These are phyloP conservation scores for Meiosimyza decipiens DNA, from an alignment of 2,888 invertebrate genomes.

Conservation along the genomic window DNA sequence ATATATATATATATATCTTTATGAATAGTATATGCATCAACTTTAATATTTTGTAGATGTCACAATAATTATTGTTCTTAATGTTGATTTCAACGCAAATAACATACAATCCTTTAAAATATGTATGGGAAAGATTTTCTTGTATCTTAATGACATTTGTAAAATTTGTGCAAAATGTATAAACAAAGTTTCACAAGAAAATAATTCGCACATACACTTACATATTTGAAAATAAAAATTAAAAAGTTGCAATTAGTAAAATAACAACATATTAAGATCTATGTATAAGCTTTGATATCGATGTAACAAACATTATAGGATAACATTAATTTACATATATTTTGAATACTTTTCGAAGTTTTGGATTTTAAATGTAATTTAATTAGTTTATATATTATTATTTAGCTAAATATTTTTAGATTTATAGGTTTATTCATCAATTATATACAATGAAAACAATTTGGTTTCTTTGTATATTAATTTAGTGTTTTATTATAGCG, in stretches of 20 bases:
- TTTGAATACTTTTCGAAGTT: constrained; percentile 4
- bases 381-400: background rate
- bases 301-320: background rate
- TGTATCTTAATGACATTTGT: background rate
- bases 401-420: background rate
- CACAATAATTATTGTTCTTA: constrained; percentile 27
- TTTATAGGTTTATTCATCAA: constrained; percentile 15
- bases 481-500: background rate
- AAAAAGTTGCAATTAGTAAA: background rate
- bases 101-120: background rate
- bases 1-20: constrained; percentile 29
- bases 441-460: constrained; percentile 22
- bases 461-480: constrained; percentile 1
- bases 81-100: constrained; percentile 13
- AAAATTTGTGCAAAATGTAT: background rate
- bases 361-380: background rate
- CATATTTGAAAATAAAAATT: background rate
- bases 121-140: background rate
- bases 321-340: background rate
- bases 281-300: background rate
- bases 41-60: constrained; percentile 11
- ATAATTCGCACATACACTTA: background rate
- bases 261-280: background rate
- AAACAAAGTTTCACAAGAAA: background rate
- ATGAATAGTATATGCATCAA: constrained; percentile 40